Conservation (phyloP, 2,888 invertebrate species). For the Amblyjoppa proteus region DNA sequence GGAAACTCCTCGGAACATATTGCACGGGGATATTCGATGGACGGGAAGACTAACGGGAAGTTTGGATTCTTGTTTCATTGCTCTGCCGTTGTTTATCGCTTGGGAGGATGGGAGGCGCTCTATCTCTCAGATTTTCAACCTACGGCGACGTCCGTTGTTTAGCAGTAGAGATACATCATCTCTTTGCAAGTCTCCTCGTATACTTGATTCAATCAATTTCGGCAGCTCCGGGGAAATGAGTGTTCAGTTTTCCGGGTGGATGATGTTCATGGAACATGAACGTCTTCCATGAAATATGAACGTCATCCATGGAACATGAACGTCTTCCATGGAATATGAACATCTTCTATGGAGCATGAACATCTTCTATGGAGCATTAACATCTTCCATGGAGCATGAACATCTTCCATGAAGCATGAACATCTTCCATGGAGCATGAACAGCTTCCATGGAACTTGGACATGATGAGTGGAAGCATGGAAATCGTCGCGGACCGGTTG, state of each 20-base stretch:
- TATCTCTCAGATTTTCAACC: not conserved
- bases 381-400: no score
- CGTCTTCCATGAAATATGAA: no score
- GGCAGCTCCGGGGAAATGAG: not conserved
- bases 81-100: not conserved
- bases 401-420: no score
- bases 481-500: not conserved
- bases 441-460: no score
- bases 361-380: no score
- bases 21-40: not conserved
- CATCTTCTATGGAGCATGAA: no score
- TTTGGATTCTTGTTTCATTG: conserved; percentile 19
- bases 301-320: no score
- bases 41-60: not conserved
- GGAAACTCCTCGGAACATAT: conserved; percentile 21
- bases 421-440: no score
- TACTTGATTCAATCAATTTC: not conserved
- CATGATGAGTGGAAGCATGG: not conserved
- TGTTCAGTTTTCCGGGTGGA: no score
- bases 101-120: not conserved
- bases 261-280: no score
- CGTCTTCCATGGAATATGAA: no score
- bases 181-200: not conserved
- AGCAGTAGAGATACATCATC: not conserved
- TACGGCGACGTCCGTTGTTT: not conserved